These are phyloP conservation scores for Caenorhabditis inopinata DNA, from an alignment of 1,140 invertebrate species.

Conservation along the genomic window DNA sequence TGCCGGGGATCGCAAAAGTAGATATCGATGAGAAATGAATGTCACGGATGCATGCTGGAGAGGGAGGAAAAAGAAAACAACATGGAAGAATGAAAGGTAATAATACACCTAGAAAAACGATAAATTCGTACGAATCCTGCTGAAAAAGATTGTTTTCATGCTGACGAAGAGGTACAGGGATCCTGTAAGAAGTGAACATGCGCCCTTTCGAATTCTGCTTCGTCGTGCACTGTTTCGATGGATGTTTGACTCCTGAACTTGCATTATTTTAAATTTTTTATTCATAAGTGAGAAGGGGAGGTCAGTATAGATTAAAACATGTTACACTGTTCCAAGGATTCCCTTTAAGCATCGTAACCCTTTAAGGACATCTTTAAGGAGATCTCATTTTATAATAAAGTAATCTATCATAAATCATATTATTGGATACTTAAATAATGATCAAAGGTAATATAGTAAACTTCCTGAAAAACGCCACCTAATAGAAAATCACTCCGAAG, in stretches of 20 bases:
- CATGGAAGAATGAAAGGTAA: not conserved
- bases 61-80: not conserved
- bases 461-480: too few relatives aligned
- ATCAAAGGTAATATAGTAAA: too few relatives aligned
- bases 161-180: not conserved
- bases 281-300: too few relatives aligned
- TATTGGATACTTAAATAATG: too few relatives aligned
- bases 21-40: conserved; percentile 8
- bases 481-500: too few relatives aligned
- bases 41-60: conserved; percentile 10
- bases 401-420: too few relatives aligned
- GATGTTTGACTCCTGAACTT: conserved; percentile 40
- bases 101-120: conserved; percentile 20
- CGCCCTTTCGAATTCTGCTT: conserved; percentile 23
- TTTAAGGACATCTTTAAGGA: too few relatives aligned
- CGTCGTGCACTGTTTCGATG: conserved; percentile 35
- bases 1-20: not conserved
- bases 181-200: conserved; percentile 8
- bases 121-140: not conserved
- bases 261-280: not conserved
- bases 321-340: too few relatives aligned
- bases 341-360: too few relatives aligned
- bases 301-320: too few relatives aligned
- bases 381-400: too few relatives aligned
- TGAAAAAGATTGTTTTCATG: not conserved